phyloP scores from a whole-genome alignment of 1,140 invertebrate species.

The Drosophila bocki region DNA sequence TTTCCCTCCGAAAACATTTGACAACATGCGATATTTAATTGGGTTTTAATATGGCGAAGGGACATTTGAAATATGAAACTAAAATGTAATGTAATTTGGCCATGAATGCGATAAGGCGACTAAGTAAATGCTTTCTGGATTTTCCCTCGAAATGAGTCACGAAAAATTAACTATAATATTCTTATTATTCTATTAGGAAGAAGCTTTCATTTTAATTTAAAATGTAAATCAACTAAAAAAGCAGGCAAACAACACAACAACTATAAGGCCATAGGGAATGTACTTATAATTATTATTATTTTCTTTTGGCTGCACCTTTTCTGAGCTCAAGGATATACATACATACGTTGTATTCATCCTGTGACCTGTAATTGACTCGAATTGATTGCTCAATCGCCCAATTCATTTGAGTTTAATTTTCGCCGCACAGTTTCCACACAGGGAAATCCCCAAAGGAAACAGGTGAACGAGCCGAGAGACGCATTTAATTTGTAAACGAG shows the following conservation, averaged over 20 bases:
- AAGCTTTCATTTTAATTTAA: conserved; percentile 37
- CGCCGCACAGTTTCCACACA: conserved; percentile 14
- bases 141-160: conserved; percentile 28
- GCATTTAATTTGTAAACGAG: conserved; percentile 18
- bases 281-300: conserved; percentile 17
- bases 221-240: conserved; percentile 38
- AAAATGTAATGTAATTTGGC: conserved; percentile 54
- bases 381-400: conserved; percentile 48
- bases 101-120: conserved; percentile 48
- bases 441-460: conserved; percentile 2
- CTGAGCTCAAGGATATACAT: not conserved
- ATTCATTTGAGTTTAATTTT: conserved; percentile 49
- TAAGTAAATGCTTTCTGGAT: conserved; percentile 31
- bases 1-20: conserved; percentile 37
- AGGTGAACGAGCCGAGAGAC: not conserved
- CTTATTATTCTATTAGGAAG: conserved; percentile 4
- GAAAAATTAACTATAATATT: conserved; percentile 11
- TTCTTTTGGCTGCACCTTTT: conserved; percentile 6
- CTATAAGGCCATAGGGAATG: conserved; percentile 3
- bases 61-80: conserved; percentile 40
- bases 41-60: conserved; percentile 62
- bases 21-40: conserved; percentile 79
- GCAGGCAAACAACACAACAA: conserved; percentile 15
- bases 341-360: conserved; percentile 13
- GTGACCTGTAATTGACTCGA: conserved; percentile 37